Evolutionary conservation across 1,140 invertebrate genomes (phyloP).

Genomic region (Hycleus cichorii): DNA sequence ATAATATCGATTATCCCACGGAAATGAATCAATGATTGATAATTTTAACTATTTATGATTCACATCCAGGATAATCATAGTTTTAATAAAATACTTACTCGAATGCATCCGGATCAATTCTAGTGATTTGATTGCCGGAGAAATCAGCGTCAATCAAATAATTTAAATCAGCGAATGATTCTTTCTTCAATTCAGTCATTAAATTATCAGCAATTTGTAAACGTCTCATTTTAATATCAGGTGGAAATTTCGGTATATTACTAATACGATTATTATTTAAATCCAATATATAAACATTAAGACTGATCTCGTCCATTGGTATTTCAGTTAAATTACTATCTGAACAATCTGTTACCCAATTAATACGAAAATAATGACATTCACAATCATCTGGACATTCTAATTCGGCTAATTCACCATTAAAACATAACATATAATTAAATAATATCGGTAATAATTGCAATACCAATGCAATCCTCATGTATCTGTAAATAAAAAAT

Average conservation of each 20-base stretch:
- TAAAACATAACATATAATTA: conserved; percentile 37
- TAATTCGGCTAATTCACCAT: conserved; percentile 55
- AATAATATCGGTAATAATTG: background rate
- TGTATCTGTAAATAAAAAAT: background rate
- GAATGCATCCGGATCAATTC: conserved; percentile 58
- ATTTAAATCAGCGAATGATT: conserved; percentile 54
- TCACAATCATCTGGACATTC: conserved; percentile 66
- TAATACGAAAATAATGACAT: conserved; percentile 67
- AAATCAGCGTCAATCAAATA: conserved; percentile 64
- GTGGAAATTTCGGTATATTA: conserved; percentile 51
- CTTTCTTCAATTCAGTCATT: conserved; percentile 50
- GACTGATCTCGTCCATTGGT: conserved; percentile 58
- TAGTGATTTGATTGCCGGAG: conserved; percentile 55
- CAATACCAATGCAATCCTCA: background rate
- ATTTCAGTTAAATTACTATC: conserved; percentile 65
- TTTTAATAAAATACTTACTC: conserved; percentile 47
- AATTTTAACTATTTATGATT: no score
- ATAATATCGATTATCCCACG: background rate
- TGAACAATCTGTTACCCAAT: conserved; percentile 70
- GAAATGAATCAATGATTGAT: conserved; percentile 15
- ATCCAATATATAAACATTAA: conserved; percentile 62
- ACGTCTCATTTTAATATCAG: conserved; percentile 57
- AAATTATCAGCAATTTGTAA: conserved; percentile 63
- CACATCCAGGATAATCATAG: no score
- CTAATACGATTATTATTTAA: conserved; percentile 63